Conservation (phyloP, 2,888 invertebrate species). For the Troglohyphantes excavatus region DNA sequence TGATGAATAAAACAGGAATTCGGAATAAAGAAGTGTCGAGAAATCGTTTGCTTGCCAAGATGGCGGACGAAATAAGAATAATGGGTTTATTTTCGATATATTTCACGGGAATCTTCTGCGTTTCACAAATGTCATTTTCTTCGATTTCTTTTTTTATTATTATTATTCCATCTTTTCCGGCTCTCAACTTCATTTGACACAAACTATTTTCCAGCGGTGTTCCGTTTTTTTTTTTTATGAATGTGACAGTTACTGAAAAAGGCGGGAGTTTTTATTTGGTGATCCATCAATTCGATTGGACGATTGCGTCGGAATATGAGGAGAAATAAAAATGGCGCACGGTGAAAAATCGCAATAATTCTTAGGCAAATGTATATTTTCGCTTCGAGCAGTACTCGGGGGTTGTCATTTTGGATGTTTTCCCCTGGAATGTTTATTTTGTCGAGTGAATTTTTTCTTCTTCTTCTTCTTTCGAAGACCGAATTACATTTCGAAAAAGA, state of each 20-base stretch:
- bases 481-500: constrained; percentile 4
- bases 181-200: constrained; percentile 10
- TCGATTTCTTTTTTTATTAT: background rate
- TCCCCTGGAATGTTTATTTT: constrained; percentile 12
- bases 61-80: constrained; percentile 34
- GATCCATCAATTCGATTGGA: constrained; percentile 6
- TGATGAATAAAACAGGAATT: constrained; percentile 24
- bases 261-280: constrained; percentile 42
- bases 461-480: background rate
- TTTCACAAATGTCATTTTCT: constrained; percentile 8
- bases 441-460: background rate
- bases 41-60: constrained; percentile 27
- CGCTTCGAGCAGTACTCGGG: background rate
- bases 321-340: background rate
- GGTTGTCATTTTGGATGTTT: constrained; percentile 13
- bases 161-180: background rate
- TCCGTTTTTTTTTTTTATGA: constrained; percentile 12
- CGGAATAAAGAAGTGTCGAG: constrained; percentile 36
- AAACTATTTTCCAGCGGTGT: constrained; percentile 8
- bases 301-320: background rate
- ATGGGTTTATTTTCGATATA: constrained; percentile 50
- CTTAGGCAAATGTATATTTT: background rate
- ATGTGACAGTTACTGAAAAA: constrained; percentile 19
- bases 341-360: background rate
- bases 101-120: background rate